phyloP scores from a whole-genome alignment of 1,140 invertebrate genomes.

The Ceratoteleas bidentatus region DNA sequence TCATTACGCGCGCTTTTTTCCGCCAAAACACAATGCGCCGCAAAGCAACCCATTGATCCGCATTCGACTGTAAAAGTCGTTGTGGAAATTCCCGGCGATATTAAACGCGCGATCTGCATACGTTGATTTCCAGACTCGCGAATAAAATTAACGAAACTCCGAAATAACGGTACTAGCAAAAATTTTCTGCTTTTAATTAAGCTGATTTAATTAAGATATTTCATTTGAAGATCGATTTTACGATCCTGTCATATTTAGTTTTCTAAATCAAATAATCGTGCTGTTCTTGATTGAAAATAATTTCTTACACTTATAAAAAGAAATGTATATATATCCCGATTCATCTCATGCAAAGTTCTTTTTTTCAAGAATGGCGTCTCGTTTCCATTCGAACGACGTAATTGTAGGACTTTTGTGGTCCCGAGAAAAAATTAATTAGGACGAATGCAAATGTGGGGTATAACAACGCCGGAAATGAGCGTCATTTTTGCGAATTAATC shows the following conservation, averaged over 20 bases:
- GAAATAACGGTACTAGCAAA: neutral
- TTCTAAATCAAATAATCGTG: too few species aligned
- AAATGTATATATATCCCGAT: too few species aligned
- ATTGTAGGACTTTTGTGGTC: too few species aligned
- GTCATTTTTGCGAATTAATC: slow-evolving; percentile 13
- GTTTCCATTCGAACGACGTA: too few species aligned
- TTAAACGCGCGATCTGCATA: slow-evolving; percentile 50
- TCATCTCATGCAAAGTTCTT: too few species aligned
- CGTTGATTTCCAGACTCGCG: slow-evolving; percentile 18
- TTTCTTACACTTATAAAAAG: too few species aligned
- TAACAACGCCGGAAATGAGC: too few species aligned
- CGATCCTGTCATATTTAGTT: too few species aligned
- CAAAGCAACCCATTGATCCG: slow-evolving; percentile 53
- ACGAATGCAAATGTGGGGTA: neutral
- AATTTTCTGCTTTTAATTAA: slow-evolving; percentile 4
- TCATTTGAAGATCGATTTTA: neutral
- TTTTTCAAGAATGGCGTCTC: too few species aligned
- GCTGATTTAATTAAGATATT: neutral
- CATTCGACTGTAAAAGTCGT: slow-evolving; percentile 44
- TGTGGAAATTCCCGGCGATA: slow-evolving; percentile 39
- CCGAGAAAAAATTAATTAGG: neutral
- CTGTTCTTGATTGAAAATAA: too few species aligned
- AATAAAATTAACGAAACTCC: slow-evolving; percentile 22
- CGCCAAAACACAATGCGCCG: slow-evolving; percentile 35
- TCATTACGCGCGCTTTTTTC: slow-evolving; percentile 36